These are phyloP conservation scores for Parthenolecanium corni DNA, from an alignment of 2,888 invertebrate species.

Conservation along the genomic window DNA sequence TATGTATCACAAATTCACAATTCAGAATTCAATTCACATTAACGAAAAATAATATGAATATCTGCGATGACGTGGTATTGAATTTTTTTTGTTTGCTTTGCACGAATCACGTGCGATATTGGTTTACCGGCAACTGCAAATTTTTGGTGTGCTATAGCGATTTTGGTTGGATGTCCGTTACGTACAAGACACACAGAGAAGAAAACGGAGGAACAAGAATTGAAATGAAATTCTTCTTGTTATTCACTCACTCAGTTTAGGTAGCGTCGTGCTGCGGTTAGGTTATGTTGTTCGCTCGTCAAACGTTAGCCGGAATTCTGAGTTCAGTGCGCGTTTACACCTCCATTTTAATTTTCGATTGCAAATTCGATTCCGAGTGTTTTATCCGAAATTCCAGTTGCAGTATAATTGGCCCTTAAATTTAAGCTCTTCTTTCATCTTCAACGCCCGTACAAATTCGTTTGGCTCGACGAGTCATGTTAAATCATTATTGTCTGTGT, in stretches of 20 bases:
- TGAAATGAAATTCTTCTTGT: no score
- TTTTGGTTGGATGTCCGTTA: background rate
- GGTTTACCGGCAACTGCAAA: slow-evolving; percentile 25
- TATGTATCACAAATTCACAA: no score
- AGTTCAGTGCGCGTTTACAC: background rate
- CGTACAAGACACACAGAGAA: background rate
- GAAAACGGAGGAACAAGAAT: background rate
- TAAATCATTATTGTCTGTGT: background rate
- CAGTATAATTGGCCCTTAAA: no score
- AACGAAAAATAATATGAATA: background rate
- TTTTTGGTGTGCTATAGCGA: background rate
- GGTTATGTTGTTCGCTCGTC: background rate
- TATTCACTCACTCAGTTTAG: no score
- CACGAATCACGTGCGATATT: slow-evolving; percentile 25
- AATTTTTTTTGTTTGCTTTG: background rate
- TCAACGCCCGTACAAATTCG: background rate
- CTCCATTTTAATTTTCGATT: no score
- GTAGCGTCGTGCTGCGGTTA: slow-evolving; percentile 5
- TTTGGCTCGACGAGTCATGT: background rate
- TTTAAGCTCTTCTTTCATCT: no score
- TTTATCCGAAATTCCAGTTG: background rate
- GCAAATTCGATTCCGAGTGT: no score
- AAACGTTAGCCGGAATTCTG: background rate
- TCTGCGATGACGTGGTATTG: background rate
- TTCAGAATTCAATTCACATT: no score